Percentiles rank a stretch among this genome's conserved stretches.
Conservation (phyloP, 2,888 invertebrate genomes). For the Brachypterus glaber region DNA sequence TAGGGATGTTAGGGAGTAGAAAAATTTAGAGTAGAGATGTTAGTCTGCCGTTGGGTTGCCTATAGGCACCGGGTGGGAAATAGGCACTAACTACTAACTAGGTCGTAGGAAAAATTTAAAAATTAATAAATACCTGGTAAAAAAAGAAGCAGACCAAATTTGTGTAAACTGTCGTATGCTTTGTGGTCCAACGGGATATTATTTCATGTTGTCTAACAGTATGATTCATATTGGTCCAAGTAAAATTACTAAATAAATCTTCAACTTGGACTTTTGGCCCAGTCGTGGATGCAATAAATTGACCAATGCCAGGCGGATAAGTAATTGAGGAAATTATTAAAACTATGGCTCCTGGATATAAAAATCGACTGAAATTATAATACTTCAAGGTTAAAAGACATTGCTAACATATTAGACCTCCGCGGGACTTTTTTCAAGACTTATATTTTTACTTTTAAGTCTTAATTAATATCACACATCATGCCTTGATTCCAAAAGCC, state of each 20-base stretch:
- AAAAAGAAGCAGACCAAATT: slow-evolving; percentile 75
- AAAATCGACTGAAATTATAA: slow-evolving; percentile 48
- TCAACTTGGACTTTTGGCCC: slow-evolving; percentile 47
- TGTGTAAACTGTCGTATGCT: slow-evolving; percentile 72
- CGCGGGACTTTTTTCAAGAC: too few species aligned
- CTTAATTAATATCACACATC: too few species aligned
- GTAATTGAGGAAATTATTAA: slow-evolving; percentile 68
- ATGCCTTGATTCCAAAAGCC: too few species aligned
- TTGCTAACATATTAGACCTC: too few species aligned
- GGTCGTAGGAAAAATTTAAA: slow-evolving; percentile 38
- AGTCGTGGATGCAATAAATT: slow-evolving; percentile 44
- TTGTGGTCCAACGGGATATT: slow-evolving; percentile 80
- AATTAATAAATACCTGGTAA: slow-evolving; percentile 65
- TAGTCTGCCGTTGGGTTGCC: too few species aligned
- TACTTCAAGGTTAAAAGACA: not conserved
- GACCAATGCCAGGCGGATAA: slow-evolving; percentile 83
- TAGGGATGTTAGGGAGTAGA: too few species aligned
- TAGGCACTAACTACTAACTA: too few species aligned
- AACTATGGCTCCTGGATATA: slow-evolving; percentile 86
- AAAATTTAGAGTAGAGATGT: too few species aligned
- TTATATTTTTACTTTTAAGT: too few species aligned
- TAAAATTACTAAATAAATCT: slow-evolving; percentile 86
- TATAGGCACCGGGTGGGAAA: too few species aligned
- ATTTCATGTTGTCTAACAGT: slow-evolving; percentile 75
- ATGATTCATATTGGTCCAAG: slow-evolving; percentile 76